Evolutionary conservation across 2,113 vertebrate genomes (phyloP), one percentile per base, ranked within the genome.

Genomic region (Callocephalon fimbriatum): DNA sequence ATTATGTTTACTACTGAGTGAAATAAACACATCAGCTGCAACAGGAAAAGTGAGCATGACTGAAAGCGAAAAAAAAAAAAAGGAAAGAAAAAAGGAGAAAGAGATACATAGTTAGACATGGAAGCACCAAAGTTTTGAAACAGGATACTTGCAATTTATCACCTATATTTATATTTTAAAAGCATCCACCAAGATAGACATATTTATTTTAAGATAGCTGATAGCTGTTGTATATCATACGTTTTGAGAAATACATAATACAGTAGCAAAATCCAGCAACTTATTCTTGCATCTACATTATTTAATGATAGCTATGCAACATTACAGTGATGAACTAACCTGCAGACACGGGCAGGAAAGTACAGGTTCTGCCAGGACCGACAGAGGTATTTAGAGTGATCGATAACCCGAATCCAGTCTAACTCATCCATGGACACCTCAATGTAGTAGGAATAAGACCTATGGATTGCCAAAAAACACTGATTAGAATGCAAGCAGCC

Each of bases 351-450:
- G 10, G 99, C 98, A 63, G 98, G 98, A 97, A 99, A 99, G 97
- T 98, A 99, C 2, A 99, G 98, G 91, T 99, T 99, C 97, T 99
- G 99, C 99, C 99, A 99, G 21, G 99, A 99, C 54, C 99, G 99
- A 96, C 99, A 99, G 40, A 99, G 98, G 83, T 98, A 99, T 90
- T 99, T 99, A 0, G 99, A 99, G 93, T 99, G 99, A 97, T 99
- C 99, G 1, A 99, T 98, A 40, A 99, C 99, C 15, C 99, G 98
- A 47, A 99, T 98, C 99, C 99, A 99, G 95, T 99, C 99, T 96
- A 99, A 98, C 96, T 99, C 99, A 73, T 99, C 99, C 99, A 99
- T 99, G 26, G 99, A 99, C 59, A 99, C 99, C 93, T 99, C 99
- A 42, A 99, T 98, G 97, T 99, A 99, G 98, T 99, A 99, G 1